These are phyloP conservation scores for Aurelia aurita complex sp. Pacific DNA, from an alignment of 30 jellyfish, hydroid and myxozoan genomes.

Conservation along the genomic window DNA sequence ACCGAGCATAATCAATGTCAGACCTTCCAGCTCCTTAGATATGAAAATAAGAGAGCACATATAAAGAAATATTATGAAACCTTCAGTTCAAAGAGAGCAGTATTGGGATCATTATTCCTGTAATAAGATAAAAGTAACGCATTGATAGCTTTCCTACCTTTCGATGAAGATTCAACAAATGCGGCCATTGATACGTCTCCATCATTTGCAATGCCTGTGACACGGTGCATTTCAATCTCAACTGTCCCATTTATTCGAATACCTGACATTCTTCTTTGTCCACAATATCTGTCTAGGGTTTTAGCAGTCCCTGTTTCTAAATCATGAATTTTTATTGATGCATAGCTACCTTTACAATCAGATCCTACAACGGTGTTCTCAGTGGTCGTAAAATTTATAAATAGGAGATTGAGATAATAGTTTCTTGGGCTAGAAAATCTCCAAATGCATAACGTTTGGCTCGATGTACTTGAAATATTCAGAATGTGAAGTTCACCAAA, in stretches of 20 bases:
- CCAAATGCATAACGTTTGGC: slow-evolving; percentile 15
- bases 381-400: slow-evolving; percentile 20
- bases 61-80: too few relatives aligned
- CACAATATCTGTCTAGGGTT: neutral
- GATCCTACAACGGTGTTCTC: neutral
- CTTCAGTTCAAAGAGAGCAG: too few relatives aligned
- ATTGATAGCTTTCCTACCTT: neutral
- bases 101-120: too few relatives aligned
- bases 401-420: slow-evolving; percentile 2
- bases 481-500: slow-evolving; percentile 33
- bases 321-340: neutral
- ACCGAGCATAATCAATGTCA: too few relatives aligned
- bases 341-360: slow-evolving; percentile 4
- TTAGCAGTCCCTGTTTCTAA: neutral
- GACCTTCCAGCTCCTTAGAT: too few relatives aligned
- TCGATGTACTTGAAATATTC: neutral
- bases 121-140: neutral
- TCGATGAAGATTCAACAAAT: slow-evolving; percentile 34
- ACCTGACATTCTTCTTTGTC: neutral
- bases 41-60: too few relatives aligned
- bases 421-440: slow-evolving; percentile 11
- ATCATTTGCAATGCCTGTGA: neutral
- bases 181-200: slow-evolving; percentile 26
- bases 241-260: slow-evolving; percentile 34
- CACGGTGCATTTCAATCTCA: slow-evolving; percentile 12